Conservation (phyloP, 2,113 vertebrate genomes). For the Sardina pilchardus region DNA sequence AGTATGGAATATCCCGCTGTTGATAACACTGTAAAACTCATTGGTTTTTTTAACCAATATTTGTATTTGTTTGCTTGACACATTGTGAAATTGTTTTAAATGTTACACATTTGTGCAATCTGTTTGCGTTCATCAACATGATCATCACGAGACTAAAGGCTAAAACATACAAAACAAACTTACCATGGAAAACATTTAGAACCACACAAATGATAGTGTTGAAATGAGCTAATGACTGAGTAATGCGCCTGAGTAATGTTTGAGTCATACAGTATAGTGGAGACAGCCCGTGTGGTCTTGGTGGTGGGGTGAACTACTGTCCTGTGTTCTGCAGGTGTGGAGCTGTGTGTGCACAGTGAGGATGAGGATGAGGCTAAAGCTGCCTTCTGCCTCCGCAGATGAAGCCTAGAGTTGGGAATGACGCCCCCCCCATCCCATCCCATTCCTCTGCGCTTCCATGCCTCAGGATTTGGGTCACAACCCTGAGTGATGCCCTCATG, state of each 20-base stretch:
- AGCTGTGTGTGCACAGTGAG: slow-evolving; percentile 48
- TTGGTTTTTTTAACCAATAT: background rate
- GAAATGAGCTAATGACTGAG: no score
- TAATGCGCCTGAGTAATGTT: no score
- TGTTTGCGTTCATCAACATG: background rate
- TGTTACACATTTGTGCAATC: background rate
- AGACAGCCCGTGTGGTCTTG: background rate
- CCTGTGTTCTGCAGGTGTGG: slow-evolving; percentile 39
- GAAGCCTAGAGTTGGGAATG: background rate
- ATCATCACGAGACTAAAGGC: background rate
- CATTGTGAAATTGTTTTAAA: background rate
- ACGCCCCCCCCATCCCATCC: background rate
- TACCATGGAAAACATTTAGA: background rate
- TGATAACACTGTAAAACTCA: background rate
- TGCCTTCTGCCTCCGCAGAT: background rate
- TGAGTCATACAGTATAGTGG: no score
- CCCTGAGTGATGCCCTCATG: background rate
- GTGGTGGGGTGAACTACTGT: background rate
- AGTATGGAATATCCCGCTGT: background rate
- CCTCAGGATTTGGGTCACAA: background rate
- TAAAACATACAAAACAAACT: background rate
- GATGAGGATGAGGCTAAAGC: slow-evolving; percentile 5
- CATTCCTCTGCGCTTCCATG: background rate
- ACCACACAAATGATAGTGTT: background rate
- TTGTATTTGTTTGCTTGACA: background rate